Conservation (phyloP, 2,888 invertebrate genomes). For the Julus scanicus region DNA sequence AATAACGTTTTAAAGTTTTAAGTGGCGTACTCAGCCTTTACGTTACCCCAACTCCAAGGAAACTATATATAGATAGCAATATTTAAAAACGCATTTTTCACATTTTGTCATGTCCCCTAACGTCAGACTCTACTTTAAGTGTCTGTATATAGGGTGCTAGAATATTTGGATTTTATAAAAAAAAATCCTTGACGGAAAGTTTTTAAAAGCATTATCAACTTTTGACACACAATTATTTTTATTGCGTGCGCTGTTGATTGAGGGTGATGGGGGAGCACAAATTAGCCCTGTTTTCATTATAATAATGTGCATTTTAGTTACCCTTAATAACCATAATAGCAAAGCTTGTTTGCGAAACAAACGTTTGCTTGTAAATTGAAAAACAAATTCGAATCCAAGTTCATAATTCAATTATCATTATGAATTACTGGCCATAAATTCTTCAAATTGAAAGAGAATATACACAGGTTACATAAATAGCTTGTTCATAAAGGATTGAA, state of each 20-base stretch:
- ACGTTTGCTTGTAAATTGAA: background rate
- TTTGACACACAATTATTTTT: constrained; percentile 45
- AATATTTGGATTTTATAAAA: background rate
- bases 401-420: background rate
- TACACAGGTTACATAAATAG: background rate
- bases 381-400: background rate
- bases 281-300: constrained; percentile 5
- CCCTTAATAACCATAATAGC: background rate
- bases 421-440: background rate
- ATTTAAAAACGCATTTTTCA: constrained; percentile 45
- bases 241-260: background rate
- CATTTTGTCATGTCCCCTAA: constrained; percentile 42
- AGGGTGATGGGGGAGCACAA: background rate
- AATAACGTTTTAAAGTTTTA: constrained; percentile 6
- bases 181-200: background rate
- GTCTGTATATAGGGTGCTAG: constrained; percentile 36
- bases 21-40: background rate
- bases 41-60: constrained; percentile 2
- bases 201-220: constrained; percentile 41
- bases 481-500: background rate
- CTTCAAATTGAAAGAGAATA: background rate
- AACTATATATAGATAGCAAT: constrained; percentile 18
- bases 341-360: background rate
- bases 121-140: constrained; percentile 40
- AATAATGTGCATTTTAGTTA: background rate